Percentiles rank a stretch among this genome's conserved stretches.
phyloP scores from a whole-genome alignment of 2,113 vertebrate species.

The Toxotes jaculatrix region DNA sequence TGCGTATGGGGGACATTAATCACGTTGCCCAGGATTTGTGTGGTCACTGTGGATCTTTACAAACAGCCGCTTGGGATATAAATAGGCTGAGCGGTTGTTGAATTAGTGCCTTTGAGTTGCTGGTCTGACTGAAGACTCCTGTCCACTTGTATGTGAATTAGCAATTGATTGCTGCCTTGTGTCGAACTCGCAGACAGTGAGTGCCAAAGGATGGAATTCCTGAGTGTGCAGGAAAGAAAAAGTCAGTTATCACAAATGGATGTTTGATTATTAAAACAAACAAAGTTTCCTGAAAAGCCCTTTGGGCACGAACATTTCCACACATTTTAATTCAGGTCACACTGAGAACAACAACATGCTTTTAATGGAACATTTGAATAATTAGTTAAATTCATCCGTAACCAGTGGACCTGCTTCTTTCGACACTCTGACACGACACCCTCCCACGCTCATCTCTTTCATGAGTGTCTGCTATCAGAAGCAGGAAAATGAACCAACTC shows the following conservation, averaged over 20 bases:
- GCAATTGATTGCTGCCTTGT: constrained; percentile 79
- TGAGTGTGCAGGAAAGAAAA: constrained; percentile 53
- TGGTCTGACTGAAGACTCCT: constrained; percentile 74
- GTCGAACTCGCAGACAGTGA: constrained; percentile 68
- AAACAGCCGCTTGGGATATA: constrained; percentile 77
- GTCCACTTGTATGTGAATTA: constrained; percentile 81
- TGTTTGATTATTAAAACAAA: constrained; percentile 58
- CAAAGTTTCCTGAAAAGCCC: constrained; percentile 27
- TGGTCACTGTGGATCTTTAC: constrained; percentile 80
- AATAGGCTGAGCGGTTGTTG: constrained; percentile 78
- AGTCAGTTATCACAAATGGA: constrained; percentile 54
- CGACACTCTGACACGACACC: constrained; percentile 57
- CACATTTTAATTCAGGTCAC: constrained; percentile 54
- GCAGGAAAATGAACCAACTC: constrained; percentile 61
- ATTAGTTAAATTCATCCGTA: constrained; percentile 59
- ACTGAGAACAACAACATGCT: constrained; percentile 40
- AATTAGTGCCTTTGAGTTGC: constrained; percentile 82
- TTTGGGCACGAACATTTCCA: constrained; percentile 3
- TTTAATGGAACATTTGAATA: constrained; percentile 65
- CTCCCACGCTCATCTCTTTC: constrained; percentile 65
- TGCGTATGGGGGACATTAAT: constrained; percentile 73
- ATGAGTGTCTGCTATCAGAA: constrained; percentile 54
- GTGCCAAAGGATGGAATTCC: constrained; percentile 66
- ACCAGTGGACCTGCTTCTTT: constrained; percentile 42
- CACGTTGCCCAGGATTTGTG: constrained; percentile 69